Percentiles rank a stretch among this genome's conserved stretches.
These are phyloP conservation scores for Campoletis sonorensis DNA, from an alignment of 1,140 invertebrate species.

Conservation along the genomic window DNA sequence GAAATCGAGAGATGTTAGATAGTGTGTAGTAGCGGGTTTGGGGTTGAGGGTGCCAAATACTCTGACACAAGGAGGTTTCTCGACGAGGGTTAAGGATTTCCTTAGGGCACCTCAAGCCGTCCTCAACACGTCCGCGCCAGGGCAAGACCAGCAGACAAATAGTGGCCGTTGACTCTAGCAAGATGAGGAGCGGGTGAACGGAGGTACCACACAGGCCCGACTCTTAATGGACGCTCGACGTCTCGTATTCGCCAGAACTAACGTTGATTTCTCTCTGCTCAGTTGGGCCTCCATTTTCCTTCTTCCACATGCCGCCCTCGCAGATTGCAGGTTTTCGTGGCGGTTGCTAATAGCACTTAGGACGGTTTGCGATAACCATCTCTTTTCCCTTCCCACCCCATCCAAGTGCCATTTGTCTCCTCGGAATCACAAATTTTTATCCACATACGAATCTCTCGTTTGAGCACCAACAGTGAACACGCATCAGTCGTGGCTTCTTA, in stretches of 20 bases:
- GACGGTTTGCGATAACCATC: conserved; percentile 62
- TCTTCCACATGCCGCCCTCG: conserved; percentile 37
- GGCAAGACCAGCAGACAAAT: conserved; percentile 45
- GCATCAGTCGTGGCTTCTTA: conserved; percentile 25
- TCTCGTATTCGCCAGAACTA: conserved; percentile 52
- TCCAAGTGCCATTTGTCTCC: conserved; percentile 57
- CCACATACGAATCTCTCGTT: conserved; percentile 6
- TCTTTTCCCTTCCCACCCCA: not conserved
- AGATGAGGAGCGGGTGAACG: conserved; percentile 57
- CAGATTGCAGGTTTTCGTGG: conserved; percentile 64
- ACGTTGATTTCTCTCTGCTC: conserved; percentile 60
- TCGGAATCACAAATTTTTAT: conserved; percentile 61
- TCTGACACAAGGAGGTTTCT: conserved; percentile 37
- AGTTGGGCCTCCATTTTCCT: not conserved
- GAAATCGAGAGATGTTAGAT: conserved; percentile 12
- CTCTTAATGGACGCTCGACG: conserved; percentile 58
- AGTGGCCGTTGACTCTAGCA: conserved; percentile 53
- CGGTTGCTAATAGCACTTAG: conserved; percentile 62
- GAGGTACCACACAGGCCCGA: conserved; percentile 51
- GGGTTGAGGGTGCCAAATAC: conserved; percentile 1
- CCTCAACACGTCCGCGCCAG: conserved; percentile 50
- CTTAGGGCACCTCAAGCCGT: conserved; percentile 46
- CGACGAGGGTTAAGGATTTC: conserved; percentile 45
- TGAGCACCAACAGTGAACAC: conserved; percentile 18
- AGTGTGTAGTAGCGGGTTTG: not conserved